Percentiles rank a stretch among this genome's conserved stretches.
phyloP scores from a whole-genome alignment of 2,113 vertebrate species.

The Carassius carassius region DNA sequence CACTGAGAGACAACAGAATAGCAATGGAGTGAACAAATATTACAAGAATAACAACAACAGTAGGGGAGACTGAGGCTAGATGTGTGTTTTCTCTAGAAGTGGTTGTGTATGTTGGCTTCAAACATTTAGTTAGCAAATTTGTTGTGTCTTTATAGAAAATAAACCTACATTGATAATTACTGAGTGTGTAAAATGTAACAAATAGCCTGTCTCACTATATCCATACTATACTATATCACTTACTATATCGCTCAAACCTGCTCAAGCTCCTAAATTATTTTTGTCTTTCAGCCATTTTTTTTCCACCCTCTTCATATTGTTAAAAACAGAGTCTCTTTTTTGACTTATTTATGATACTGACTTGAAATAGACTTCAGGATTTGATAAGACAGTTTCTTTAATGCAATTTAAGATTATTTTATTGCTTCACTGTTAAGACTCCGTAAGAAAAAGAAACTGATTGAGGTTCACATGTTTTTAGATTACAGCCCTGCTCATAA shows the following conservation, averaged over 20 bases:
- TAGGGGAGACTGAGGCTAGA: background rate
- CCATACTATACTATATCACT: no score
- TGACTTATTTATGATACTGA: constrained; percentile 69
- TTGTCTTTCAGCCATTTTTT: constrained; percentile 29
- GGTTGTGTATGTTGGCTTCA: background rate
- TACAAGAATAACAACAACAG: background rate
- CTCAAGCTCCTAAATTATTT: constrained; percentile 38
- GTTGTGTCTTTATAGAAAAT: background rate
- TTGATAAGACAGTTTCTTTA: constrained; percentile 65
- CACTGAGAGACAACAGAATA: background rate
- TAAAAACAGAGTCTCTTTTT: constrained; percentile 40
- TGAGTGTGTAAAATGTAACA: no score
- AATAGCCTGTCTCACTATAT: no score
- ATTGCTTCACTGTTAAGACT: constrained; percentile 18
- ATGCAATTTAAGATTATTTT: constrained; percentile 53
- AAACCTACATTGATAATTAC: background rate
- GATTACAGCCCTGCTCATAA: background rate
- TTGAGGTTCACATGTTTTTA: background rate
- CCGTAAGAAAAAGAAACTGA: background rate
- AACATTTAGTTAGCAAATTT: background rate
- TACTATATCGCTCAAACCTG: background rate
- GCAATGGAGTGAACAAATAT: background rate
- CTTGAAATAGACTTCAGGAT: constrained; percentile 66
- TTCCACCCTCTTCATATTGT: constrained; percentile 20
- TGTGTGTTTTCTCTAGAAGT: no score